Evolutionary conservation across 2,888 invertebrate species (phyloP).

Genomic region (Raillietiella orientalis): DNA sequence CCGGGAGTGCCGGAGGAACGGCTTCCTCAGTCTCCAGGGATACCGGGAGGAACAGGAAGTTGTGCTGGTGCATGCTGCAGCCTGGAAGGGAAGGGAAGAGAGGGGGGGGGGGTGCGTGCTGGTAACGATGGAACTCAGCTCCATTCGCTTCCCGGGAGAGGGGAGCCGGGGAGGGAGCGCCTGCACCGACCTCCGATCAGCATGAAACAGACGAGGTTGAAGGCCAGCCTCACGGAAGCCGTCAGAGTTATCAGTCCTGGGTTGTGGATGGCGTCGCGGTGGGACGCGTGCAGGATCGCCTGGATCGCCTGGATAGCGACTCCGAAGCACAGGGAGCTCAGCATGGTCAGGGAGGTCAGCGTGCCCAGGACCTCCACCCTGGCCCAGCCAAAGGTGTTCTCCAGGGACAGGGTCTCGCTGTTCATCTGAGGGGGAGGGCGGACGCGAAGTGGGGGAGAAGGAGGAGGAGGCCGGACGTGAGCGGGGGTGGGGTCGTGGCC

Average conservation of each 20-base stretch:
- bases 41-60: slow-evolving; percentile 28
- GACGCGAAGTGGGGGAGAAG: not conserved
- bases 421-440: too few relatives aligned
- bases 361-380: slow-evolving; percentile 57
- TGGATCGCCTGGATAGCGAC: slow-evolving; percentile 46
- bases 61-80: slow-evolving; percentile 34
- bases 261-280: slow-evolving; percentile 28
- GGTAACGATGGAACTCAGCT: too few relatives aligned
- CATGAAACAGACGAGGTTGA: slow-evolving; percentile 43
- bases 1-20: too few relatives aligned
- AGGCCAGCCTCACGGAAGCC: slow-evolving; percentile 29
- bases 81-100: slow-evolving; percentile 15
- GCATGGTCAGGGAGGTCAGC: slow-evolving; percentile 26
- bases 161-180: not conserved
- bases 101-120: too few relatives aligned
- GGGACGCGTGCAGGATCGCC: slow-evolving; percentile 9
- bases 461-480: too few relatives aligned
- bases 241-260: slow-evolving; percentile 36
- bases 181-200: slow-evolving; percentile 33
- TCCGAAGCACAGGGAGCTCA: slow-evolving; percentile 49
- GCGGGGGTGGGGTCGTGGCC: not conserved
- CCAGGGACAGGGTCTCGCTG: slow-evolving; percentile 25
- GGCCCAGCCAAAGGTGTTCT: slow-evolving; percentile 76
- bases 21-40: too few relatives aligned
- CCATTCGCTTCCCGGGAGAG: too few relatives aligned